A percentile compares a stretch with the other conserved stretches of the same genome.
Evolutionary conservation across 1,140 invertebrate species (phyloP).

Genomic region (Anthonomus grandis): DNA sequence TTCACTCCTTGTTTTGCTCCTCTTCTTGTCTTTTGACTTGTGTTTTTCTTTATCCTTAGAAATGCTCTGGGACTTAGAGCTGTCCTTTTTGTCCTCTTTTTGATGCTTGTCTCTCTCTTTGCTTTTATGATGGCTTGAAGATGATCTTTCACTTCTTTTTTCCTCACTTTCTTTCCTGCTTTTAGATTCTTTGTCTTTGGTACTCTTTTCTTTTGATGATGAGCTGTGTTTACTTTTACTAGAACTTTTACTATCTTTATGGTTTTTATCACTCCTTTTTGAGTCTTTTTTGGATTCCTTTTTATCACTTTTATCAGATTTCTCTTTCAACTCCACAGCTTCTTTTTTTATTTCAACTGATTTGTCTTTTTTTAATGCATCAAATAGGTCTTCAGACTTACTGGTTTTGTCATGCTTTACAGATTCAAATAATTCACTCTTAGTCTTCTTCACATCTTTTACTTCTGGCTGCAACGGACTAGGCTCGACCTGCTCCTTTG

Average conservation of each 20-base stretch:
- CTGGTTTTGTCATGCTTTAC: not conserved
- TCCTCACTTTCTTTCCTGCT: not conserved
- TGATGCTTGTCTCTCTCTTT: not conserved
- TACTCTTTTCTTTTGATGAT: too few species aligned
- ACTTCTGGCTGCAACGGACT: constrained; percentile 10
- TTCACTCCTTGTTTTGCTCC: not conserved
- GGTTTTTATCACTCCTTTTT: too few species aligned
- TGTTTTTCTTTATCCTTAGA: not conserved
- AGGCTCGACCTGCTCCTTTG: constrained; percentile 7
- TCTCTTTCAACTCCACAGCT: too few species aligned
- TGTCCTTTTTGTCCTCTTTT: not conserved
- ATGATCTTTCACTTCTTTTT: not conserved
- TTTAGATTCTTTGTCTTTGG: not conserved
- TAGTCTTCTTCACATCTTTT: too few species aligned
- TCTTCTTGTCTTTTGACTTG: not conserved
- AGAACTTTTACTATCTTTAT: too few species aligned
- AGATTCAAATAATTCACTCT: constrained; percentile 26
- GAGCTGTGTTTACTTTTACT: too few species aligned
- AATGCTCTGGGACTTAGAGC: not conserved
- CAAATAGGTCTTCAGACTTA: not conserved
- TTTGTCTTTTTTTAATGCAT: too few species aligned
- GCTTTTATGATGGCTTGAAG: not conserved
- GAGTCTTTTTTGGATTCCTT: too few species aligned
- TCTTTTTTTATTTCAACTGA: constrained; percentile 14
- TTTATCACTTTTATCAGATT: too few species aligned